Conservation (phyloP, 2,888 invertebrate species). For the Ceratothoa steindachneri region DNA sequence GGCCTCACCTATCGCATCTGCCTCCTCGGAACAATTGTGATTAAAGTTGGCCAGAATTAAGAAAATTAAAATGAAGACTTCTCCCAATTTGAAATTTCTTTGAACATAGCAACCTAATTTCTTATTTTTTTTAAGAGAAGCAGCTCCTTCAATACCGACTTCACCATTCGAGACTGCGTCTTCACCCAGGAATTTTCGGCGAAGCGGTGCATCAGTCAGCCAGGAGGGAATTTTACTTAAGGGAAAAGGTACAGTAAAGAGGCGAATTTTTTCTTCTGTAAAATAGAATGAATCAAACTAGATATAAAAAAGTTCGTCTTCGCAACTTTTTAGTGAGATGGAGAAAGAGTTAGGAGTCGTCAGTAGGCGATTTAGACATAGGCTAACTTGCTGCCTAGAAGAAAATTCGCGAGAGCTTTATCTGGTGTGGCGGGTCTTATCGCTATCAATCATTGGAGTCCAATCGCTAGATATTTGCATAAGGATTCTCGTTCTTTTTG, state of each 20-base stretch:
- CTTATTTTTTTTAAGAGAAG: conserved; percentile 41
- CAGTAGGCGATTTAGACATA: no score
- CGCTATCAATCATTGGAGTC: conserved; percentile 37
- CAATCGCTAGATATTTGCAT: conserved; percentile 41
- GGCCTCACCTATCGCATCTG: conserved; percentile 32
- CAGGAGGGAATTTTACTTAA: no score
- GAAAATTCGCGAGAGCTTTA: no score
- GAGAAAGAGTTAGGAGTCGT: no score
- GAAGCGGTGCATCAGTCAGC: no score
- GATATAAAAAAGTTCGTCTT: neutral
- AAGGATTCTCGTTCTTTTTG: conserved; percentile 30
- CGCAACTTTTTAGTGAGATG: no score
- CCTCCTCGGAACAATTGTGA: conserved; percentile 40
- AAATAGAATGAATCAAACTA: neutral
- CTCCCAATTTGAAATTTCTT: conserved; percentile 24
- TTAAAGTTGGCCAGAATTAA: conserved; percentile 32
- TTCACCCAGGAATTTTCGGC: no score
- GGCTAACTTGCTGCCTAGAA: no score
- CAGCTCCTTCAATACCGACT: no score
- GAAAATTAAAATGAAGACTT: conserved; percentile 43
- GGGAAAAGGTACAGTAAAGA: no score
- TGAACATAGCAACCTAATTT: conserved; percentile 44
- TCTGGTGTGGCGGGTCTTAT: no score
- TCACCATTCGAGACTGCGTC: no score
- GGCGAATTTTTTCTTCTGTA: neutral